Evolutionary conservation across 1,140 invertebrate species (phyloP).

Genomic region (Lineus longissimus): DNA sequence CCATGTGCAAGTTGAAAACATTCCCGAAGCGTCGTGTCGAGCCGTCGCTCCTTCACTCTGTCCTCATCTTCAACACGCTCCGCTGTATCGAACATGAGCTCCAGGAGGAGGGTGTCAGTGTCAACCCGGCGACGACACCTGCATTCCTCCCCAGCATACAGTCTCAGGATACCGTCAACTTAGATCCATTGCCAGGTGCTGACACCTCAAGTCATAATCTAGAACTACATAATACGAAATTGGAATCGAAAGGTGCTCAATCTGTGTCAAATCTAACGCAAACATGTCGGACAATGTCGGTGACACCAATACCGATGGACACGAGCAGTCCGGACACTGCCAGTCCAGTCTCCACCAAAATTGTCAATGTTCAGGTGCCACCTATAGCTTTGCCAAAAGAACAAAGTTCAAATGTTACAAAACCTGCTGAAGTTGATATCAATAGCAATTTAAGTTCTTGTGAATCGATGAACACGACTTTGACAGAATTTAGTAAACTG

Average conservation of each 20-base stretch:
- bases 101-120: slow-evolving; percentile 67
- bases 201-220: not conserved
- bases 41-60: slow-evolving; percentile 83
- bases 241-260: slow-evolving; percentile 1
- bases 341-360: not conserved
- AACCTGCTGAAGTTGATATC: not conserved
- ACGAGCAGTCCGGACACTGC: slow-evolving; percentile 12
- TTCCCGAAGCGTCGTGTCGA: slow-evolving; percentile 60
- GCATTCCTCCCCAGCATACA: slow-evolving; percentile 27
- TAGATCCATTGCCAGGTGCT: slow-evolving; percentile 31
- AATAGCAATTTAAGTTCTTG: slow-evolving; percentile 2
- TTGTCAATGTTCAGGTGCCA: no score
- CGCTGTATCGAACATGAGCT: slow-evolving; percentile 86
- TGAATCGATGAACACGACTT: not conserved
- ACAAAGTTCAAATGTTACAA: not conserved
- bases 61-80: slow-evolving; percentile 90
- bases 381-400: not conserved
- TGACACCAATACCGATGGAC: slow-evolving; percentile 12
- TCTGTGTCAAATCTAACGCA: not conserved
- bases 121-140: slow-evolving; percentile 28
- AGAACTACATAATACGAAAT: not conserved
- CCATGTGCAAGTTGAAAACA: slow-evolving; percentile 87
- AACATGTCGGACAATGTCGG: not conserved
- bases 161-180: slow-evolving; percentile 24
- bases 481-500: no score